Conservation (phyloP, 2,113 vertebrate genomes). For the Rhineura floridana region DNA sequence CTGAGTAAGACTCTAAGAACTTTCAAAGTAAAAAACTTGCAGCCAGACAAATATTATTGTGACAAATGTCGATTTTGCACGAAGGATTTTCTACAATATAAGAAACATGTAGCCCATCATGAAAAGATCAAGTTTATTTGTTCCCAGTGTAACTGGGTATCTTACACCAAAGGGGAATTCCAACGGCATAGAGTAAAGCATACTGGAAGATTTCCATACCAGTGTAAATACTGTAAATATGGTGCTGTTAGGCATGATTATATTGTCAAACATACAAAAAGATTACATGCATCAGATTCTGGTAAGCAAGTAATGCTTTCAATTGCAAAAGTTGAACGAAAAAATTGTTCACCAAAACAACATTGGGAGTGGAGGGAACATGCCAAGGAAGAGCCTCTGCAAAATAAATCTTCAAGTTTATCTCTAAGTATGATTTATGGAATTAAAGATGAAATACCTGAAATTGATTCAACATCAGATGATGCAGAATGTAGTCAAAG, state of each 20-base stretch:
- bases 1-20: conserved; percentile 48
- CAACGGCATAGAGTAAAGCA: conserved; percentile 89
- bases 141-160: conserved; percentile 83
- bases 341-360: conserved; percentile 15
- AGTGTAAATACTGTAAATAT: conserved; percentile 89
- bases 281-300: conserved; percentile 79
- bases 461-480: neutral
- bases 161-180: conserved; percentile 88
- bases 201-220: conserved; percentile 84
- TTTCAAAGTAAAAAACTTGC: conserved; percentile 75
- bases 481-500: conserved; percentile 50
- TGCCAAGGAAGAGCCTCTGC: conserved; percentile 35
- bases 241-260: conserved; percentile 90
- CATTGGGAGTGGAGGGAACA: conserved; percentile 47
- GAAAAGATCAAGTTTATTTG: conserved; percentile 86
- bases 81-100: conserved; percentile 80
- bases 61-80: conserved; percentile 87
- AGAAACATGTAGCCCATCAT: conserved; percentile 81
- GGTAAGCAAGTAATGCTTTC: conserved; percentile 54
- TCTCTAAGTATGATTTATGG: conserved; percentile 43
- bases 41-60: conserved; percentile 80
- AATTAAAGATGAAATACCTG: conserved; percentile 35
- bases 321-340: conserved; percentile 52
- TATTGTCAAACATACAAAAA: conserved; percentile 89
- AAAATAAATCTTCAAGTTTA: conserved; percentile 34